A percentile compares a stretch with the other conserved stretches of the same genome.
Conservation (phyloP, 2,888 invertebrate species). For the Parnassius apollo region DNA sequence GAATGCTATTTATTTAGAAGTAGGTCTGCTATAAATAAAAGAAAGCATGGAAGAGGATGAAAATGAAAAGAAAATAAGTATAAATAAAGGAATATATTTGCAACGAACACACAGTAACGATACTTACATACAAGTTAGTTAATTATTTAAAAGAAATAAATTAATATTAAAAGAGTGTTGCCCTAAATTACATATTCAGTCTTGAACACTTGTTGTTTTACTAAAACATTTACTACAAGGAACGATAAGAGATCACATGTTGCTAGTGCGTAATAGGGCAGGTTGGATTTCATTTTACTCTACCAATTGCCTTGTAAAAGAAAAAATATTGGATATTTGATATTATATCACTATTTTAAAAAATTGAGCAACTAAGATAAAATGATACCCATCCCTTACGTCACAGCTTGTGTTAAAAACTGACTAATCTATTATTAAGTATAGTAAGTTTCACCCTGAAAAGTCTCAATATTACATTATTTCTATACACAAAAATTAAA, state of each 20-base stretch:
- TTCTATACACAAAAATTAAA: slow-evolving; percentile 32
- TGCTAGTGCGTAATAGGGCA: slow-evolving; percentile 41
- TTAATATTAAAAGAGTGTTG: slow-evolving; percentile 33
- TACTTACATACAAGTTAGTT: slow-evolving; percentile 61
- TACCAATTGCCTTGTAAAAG: background rate
- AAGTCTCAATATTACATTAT: slow-evolving; percentile 23
- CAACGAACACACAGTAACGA: slow-evolving; percentile 79
- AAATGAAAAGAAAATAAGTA: slow-evolving; percentile 78
- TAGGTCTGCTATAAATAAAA: slow-evolving; percentile 71
- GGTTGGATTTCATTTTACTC: slow-evolving; percentile 33
- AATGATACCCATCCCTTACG: slow-evolving; percentile 32
- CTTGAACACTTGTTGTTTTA: slow-evolving; percentile 45
- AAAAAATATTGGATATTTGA: slow-evolving; percentile 1
- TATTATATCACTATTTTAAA: slow-evolving; percentile 4
- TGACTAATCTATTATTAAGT: slow-evolving; percentile 20
- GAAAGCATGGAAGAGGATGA: slow-evolving; percentile 77
- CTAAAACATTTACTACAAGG: slow-evolving; percentile 59
- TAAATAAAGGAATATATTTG: slow-evolving; percentile 81
- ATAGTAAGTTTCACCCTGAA: slow-evolving; percentile 12
- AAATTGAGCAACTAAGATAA: slow-evolving; percentile 18
- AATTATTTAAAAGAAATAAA: slow-evolving; percentile 57
- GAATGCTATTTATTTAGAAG: slow-evolving; percentile 63
- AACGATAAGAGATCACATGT: slow-evolving; percentile 69
- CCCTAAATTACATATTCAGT: slow-evolving; percentile 60
- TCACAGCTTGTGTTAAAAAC: slow-evolving; percentile 24